Conservation (phyloP, 2,888 invertebrate genomes). For the Callimorpha dominula region DNA sequence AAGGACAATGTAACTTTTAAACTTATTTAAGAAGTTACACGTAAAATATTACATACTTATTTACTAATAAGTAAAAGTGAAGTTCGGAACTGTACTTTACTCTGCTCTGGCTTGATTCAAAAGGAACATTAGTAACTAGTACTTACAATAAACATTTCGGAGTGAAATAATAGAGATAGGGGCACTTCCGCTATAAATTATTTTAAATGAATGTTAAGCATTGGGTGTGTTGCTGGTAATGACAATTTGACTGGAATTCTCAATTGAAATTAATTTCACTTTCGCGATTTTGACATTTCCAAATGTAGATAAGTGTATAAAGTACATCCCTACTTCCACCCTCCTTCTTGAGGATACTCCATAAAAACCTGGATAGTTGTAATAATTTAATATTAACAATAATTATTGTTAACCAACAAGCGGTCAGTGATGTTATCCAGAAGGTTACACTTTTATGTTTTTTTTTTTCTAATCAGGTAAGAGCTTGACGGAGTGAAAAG, state of each 20-base stretch:
- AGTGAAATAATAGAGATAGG: constrained; percentile 8
- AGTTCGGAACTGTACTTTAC: not conserved
- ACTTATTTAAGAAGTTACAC: not conserved
- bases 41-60: not conserved
- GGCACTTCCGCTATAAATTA: constrained; percentile 1
- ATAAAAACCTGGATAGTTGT: too few species aligned
- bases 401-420: too few species aligned
- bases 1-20: not conserved
- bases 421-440: too few species aligned
- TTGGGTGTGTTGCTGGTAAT: not conserved
- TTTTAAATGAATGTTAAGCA: not conserved
- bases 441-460: too few species aligned
- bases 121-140: constrained; percentile 9
- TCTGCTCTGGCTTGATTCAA: constrained; percentile 6
- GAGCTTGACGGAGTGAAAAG: constrained; percentile 3
- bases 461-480: too few species aligned
- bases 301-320: too few species aligned
- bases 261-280: constrained; percentile 6
- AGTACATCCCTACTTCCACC: too few species aligned
- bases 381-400: too few species aligned
- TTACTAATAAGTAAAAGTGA: too few species aligned
- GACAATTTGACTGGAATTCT: constrained; percentile 20
- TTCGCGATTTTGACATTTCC: too few species aligned
- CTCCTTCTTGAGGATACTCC: too few species aligned
- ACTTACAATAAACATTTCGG: constrained; percentile 14